These are phyloP conservation scores for Watersipora subatra DNA, from an alignment of 1,140 invertebrate species.

Conservation along the genomic window DNA sequence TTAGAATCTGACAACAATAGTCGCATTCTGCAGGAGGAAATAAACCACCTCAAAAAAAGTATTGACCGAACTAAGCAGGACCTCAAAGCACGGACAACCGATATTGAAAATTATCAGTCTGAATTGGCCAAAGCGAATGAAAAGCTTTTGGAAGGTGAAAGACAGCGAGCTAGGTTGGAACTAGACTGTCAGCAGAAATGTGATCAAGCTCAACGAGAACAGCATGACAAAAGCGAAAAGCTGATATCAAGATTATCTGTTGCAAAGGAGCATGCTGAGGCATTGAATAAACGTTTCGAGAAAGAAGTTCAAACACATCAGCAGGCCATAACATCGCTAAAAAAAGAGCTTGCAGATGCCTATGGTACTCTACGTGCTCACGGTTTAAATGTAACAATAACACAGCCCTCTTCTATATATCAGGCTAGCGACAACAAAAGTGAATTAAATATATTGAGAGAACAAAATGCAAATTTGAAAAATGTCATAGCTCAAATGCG, in stretches of 20 bases:
- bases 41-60: background rate
- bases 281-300: background rate
- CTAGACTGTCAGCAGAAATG: background rate
- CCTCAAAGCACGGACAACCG: background rate
- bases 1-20: background rate
- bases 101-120: background rate
- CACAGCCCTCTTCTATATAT: background rate
- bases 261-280: background rate
- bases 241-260: background rate
- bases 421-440: background rate
- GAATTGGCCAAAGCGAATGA: background rate
- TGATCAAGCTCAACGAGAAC: background rate
- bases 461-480: constrained; percentile 28
- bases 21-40: background rate
- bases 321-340: background rate
- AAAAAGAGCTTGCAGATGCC: background rate
- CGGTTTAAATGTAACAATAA: background rate
- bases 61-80: background rate
- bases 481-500: constrained; percentile 32
- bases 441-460: constrained; percentile 10
- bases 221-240: background rate
- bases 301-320: background rate
- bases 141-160: background rate
- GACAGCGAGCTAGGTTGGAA: background rate
- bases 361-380: background rate